Evolutionary conservation across 2,113 vertebrate genomes (phyloP), one percentile per base, ranked within the genome.

Genomic region (Zootoca vivipara): DNA sequence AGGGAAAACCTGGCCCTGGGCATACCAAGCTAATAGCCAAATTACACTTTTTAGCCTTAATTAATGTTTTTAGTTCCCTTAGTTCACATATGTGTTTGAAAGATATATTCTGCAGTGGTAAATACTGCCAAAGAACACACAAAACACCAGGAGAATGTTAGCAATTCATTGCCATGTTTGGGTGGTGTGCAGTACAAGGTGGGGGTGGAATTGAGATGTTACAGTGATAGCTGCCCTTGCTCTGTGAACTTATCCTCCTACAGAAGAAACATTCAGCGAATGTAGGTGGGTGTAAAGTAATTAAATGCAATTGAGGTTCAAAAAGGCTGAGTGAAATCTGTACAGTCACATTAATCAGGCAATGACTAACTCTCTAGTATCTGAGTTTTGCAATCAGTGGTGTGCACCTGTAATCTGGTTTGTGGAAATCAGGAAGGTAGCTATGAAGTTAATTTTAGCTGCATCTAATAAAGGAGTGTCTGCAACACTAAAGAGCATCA

Each of bases 241-340:
- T 74, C 18, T 74, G 18, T 40, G 56, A 87, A 73, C 28, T 42
- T 87, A 73, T n/a, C 79, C 18, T 42, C 79, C 79, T 74, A 87
- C 56, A 82, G 7, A 82, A 20, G 35, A 82, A 78, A 85, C 77
- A 64, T 30, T 62, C n/a, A 85, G 5, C 24, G 64, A 81, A 81
- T 62, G 18, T 38, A 73, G 26, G 9, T 12, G 16, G 52, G 24
- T 62, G 85, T 81, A 87, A 73, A 20, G 38, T 40, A 87, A 64
- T 81, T 87, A 87, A 74, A 87, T 40, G 67, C 35, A 81, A 40
- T n/a, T 73, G 33, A 82, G 8, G 26, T 62, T 87, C 78, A 73
- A 40, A 81, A 87, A 40, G 52, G 70, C 67, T 87, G 65, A 18
- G 22, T 40, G 28, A 81, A 82, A 82, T 64, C 20, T 33, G 46